Base-by-base conservation (phyloP, 2,797 vertebrate genomes). In the Chiroxiphia lanceolata region DNA sequence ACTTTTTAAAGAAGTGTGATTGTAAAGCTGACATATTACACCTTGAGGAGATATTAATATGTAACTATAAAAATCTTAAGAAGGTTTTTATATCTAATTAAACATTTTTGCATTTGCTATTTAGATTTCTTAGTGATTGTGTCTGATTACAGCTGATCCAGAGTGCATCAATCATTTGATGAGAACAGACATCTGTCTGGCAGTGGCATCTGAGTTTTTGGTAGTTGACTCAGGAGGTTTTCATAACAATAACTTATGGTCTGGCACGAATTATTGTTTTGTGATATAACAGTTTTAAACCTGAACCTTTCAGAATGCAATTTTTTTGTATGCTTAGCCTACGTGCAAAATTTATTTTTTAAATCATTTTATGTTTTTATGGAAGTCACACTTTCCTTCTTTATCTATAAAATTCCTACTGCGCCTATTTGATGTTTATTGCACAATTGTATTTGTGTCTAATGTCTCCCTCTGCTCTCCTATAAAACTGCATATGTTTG, bases 381-480 rank as follows among this genome's bases (percentile, higher is more conserved):
- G 29, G 70, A 70, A 68, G 33, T 6, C 40, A 57, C n/a, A 38
- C 38, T 91, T 96, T 86, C 63, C 54, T 63, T 75, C 71, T 82
- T 63, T 34, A 78, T 83, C 86, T 87, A 67, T 36, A 88, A 57
- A 95, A 79, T 84, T 42, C 63, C 71, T 91, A 33, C 51, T 74
- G 69, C 40, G 69, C 40, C 64, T 91, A 15, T 44, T 63, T 64
- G 25, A 34, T 80, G 54, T 95, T 97, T 96, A 90, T 3, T 56
- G 59, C 69, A 79, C 83, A 89, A 34, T 84, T 93, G 51, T 74
- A 65, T 94, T 96, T 96, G 64, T 34, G 15, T 67, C 19, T 91
- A 83, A 95, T 77, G 45, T 85, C 87, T 97, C 96, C 87, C 95
- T 94, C 63, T 84, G 59, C 87, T 84, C 86, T 64, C 47, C 68